Conservation (phyloP, 2,797 vertebrate species). For the Cichlasoma orientale region DNA sequence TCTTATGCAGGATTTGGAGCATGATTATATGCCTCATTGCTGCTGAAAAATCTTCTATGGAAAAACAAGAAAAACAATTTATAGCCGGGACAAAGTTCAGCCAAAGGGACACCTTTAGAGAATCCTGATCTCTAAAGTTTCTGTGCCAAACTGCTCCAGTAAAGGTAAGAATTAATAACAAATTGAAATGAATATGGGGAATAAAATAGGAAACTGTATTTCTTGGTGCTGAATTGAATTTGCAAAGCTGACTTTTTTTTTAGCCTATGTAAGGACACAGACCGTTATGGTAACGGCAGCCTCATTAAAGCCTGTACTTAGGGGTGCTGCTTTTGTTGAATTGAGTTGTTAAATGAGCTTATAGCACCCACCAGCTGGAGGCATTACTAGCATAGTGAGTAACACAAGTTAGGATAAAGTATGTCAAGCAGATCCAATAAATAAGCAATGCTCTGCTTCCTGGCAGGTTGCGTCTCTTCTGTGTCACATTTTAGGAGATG, state of each 20-base stretch:
- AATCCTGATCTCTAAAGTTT: slow-evolving; percentile 80
- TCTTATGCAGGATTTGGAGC: slow-evolving; percentile 76
- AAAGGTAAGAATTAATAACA: slow-evolving; percentile 67
- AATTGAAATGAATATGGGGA: background rate
- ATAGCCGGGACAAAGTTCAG: slow-evolving; percentile 82
- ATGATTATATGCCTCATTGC: slow-evolving; percentile 82
- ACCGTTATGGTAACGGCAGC: slow-evolving; percentile 3
- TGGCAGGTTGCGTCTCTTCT: background rate
- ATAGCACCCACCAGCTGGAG: background rate
- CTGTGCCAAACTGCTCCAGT: slow-evolving; percentile 39
- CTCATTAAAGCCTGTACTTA: background rate
- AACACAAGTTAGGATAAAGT: background rate
- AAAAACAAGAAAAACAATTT: slow-evolving; percentile 75
- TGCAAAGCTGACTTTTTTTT: background rate
- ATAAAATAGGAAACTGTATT: background rate
- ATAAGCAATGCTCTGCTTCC: background rate
- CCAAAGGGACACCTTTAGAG: slow-evolving; percentile 87
- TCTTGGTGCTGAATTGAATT: background rate
- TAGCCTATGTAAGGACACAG: background rate
- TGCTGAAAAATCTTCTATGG: slow-evolving; percentile 86
- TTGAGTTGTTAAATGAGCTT: background rate
- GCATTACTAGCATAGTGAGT: background rate
- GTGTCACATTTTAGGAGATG: background rate
- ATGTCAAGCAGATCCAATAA: background rate
- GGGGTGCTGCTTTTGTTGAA: background rate